Evolutionary conservation across 1,140 invertebrate genomes (phyloP).

Genomic region (Drosophila orosa): DNA sequence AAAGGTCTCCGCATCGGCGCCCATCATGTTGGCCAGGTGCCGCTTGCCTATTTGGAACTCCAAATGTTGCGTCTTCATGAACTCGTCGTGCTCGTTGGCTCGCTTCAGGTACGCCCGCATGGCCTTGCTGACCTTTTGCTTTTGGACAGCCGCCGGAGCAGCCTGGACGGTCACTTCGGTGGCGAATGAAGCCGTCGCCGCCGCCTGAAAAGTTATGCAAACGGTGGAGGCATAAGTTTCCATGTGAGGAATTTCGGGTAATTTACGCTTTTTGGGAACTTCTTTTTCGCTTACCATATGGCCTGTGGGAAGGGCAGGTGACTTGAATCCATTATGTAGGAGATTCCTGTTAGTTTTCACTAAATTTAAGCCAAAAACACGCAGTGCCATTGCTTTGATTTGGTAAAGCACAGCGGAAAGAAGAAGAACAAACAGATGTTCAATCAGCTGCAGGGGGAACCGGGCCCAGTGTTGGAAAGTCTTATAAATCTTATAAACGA

Average conservation of each 20-base stretch:
- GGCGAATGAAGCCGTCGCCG: slow-evolving; percentile 51
- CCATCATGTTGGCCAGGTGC: slow-evolving; percentile 99
- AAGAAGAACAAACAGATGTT: slow-evolving; percentile 57
- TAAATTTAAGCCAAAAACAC: slow-evolving; percentile 78
- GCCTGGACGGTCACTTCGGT: slow-evolving; percentile 77
- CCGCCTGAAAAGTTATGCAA: slow-evolving; percentile 70
- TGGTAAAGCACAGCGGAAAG: slow-evolving; percentile 12
- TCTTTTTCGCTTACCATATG: slow-evolving; percentile 32
- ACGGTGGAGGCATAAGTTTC: slow-evolving; percentile 10
- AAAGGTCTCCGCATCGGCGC: slow-evolving; percentile 93
- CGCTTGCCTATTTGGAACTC: slow-evolving; percentile 96
- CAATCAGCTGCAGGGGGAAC: neutral
- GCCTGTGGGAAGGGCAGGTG: slow-evolving; percentile 9
- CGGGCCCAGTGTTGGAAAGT: slow-evolving; percentile 24
- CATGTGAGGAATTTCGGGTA: neutral
- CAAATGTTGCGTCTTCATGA: slow-evolving; percentile 92
- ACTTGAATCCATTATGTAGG: slow-evolving; percentile 56
- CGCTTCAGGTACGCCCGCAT: slow-evolving; percentile 95
- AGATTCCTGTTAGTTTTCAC: slow-evolving; percentile 77
- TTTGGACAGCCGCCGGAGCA: slow-evolving; percentile 80
- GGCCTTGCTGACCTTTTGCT: slow-evolving; percentile 91
- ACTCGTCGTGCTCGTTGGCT: slow-evolving; percentile 91
- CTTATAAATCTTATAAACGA: neutral
- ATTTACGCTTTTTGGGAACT: neutral
- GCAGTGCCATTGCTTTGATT: slow-evolving; percentile 62